These are phyloP conservation scores for Steinernema carpocapsae DNA, from an alignment of 2,888 invertebrate genomes.

Conservation along the genomic window DNA sequence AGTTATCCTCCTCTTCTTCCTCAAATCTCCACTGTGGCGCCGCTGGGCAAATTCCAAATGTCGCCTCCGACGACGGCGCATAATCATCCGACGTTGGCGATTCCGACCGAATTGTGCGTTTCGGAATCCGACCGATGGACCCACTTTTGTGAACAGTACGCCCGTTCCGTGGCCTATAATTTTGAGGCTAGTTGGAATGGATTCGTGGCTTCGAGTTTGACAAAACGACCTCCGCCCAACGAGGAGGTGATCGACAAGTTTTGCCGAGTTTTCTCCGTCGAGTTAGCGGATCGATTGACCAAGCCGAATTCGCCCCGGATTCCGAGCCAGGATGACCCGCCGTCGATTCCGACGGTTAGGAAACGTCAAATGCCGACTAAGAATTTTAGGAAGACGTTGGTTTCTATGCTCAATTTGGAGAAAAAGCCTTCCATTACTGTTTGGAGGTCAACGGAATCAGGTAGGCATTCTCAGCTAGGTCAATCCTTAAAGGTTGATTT, in stretches of 20 bases:
- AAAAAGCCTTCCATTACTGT: background rate
- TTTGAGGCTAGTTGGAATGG: slow-evolving; percentile 5
- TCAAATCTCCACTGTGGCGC: too few relatives aligned
- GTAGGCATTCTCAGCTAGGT: too few relatives aligned
- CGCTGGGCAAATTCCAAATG: background rate
- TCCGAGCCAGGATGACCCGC: background rate
- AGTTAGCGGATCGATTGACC: slow-evolving; percentile 20
- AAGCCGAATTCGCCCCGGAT: background rate
- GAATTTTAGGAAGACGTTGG: background rate
- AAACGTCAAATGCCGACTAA: background rate
- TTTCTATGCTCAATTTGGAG: slow-evolving; percentile 17
- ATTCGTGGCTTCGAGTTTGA: background rate
- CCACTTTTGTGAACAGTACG: slow-evolving; percentile 23
- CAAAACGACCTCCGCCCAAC: background rate
- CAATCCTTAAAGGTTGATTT: too few relatives aligned
- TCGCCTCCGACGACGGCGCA: slow-evolving; percentile 16
- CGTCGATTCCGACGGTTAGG: slow-evolving; percentile 5
- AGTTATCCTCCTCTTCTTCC: too few relatives aligned
- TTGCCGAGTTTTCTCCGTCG: slow-evolving; percentile 17
- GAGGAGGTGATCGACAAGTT: background rate
- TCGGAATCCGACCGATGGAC: slow-evolving; percentile 10
- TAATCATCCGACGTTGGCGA: slow-evolving; percentile 7
- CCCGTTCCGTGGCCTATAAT: slow-evolving; percentile 13
- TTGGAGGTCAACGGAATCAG: background rate
- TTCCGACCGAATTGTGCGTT: slow-evolving; percentile 4